Evolutionary conservation across 2,797 vertebrate genomes (phyloP).

Genomic region (Malacoctenus gilli): DNA sequence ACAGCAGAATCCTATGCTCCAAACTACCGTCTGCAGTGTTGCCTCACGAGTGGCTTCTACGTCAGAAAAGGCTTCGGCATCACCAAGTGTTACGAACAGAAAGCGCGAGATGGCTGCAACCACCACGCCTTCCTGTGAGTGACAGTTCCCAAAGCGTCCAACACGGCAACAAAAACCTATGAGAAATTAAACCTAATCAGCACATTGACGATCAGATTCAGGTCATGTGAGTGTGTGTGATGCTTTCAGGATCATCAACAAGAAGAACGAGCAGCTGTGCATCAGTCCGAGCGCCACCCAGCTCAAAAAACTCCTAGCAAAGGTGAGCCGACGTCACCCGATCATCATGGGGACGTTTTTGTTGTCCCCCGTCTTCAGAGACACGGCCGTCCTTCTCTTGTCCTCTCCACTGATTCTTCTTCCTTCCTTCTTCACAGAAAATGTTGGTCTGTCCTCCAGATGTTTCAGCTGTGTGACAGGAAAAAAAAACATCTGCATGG

Average conservation of each 20-base stretch:
- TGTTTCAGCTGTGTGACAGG: too few relatives aligned
- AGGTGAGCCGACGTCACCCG: slow-evolving; percentile 33
- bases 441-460: neutral
- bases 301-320: neutral
- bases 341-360: too few relatives aligned
- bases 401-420: neutral
- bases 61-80: neutral
- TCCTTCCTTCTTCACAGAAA: slow-evolving; percentile 18
- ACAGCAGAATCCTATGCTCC: neutral
- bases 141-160: too few relatives aligned
- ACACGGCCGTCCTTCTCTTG: too few relatives aligned
- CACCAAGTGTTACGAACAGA: slow-evolving; percentile 47
- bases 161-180: neutral
- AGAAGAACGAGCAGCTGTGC: accelerated
- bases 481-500: neutral
- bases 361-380: too few relatives aligned
- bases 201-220: too few relatives aligned
- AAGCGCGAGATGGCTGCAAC: slow-evolving; percentile 14
- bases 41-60: accelerated
- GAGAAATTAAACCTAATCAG: too few relatives aligned
- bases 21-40: accelerated
- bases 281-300: neutral
- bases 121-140: slow-evolving; percentile 52
- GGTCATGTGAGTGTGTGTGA: slow-evolving; percentile 1
- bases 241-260: slow-evolving; percentile 31